Base-by-base conservation (phyloP, 2,888 invertebrate species). In the Hylaea fasciaria region DNA sequence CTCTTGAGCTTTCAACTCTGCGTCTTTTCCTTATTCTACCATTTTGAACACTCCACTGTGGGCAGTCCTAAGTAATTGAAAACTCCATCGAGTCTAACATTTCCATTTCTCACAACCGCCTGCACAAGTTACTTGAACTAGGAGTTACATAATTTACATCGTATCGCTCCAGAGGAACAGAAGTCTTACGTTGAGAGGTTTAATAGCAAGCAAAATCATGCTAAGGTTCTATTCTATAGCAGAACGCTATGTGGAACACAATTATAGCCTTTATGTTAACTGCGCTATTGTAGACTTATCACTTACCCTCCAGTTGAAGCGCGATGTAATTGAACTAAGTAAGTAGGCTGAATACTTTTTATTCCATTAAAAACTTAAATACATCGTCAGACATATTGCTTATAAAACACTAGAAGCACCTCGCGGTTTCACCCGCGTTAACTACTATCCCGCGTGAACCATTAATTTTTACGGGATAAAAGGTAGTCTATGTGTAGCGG, bases 71-170 rank as follows among this genome's bases (percentile, higher is more conserved):
- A 48, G 37, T 44, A 44, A 56, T 49, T 28, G 48, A 48, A 44
- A 49, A 44, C 37, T 39, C 44, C 22, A 22, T 22, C 28, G 49
- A 35, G 56, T 49, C 13, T 28, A 17, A 49, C 43, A 44, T 56
- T 56, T 49, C 29, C 32, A 55, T 41, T 41, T 44, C 14, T 56
- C 35, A 35, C 43, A 49, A 28, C 37, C 28, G 54, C 46, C 13
- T 16, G 32, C 41, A 56, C 28, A 50, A 40, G 39, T 50, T 35
- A 35, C 35, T 11, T 50, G 39, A 50, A 50, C 37, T 39, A 28
- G 37, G 54, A 41, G 40, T 56, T 56, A 49, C 43, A 56, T 48
- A 49, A 49, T 56, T 56, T 49, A 49, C 14, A 39, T 44, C 28
- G 44, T 43, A 49, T 49, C 13, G 43, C 35, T 47, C 14, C 14